These are phyloP conservation scores for Drosophila pallidifrons DNA, from an alignment of 1,140 invertebrate genomes.

Conservation along the genomic window DNA sequence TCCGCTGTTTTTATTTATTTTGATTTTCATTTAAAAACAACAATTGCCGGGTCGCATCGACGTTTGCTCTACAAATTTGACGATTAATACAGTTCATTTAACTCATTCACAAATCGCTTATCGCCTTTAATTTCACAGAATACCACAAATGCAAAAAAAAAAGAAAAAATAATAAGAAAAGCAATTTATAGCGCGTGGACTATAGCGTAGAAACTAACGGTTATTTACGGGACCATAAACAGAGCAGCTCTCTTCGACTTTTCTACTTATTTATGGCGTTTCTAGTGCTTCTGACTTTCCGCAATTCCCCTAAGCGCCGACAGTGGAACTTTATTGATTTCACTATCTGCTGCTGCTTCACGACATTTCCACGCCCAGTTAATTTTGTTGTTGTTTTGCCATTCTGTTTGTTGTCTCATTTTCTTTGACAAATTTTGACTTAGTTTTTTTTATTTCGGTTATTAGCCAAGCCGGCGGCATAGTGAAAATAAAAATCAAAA, in stretches of 20 bases:
- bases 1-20: conserved; percentile 5
- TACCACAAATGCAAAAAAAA: background rate
- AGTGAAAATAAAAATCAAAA: conserved; percentile 49
- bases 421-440: conserved; percentile 43
- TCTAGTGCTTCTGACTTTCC: conserved; percentile 49
- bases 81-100: conserved; percentile 19
- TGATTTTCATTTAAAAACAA: background rate
- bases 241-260: conserved; percentile 9
- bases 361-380: conserved; percentile 9
- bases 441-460: conserved; percentile 60
- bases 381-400: conserved; percentile 12
- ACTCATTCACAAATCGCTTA: conserved; percentile 32
- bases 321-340: conserved; percentile 51
- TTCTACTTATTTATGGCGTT: conserved; percentile 45
- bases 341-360: background rate
- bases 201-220: conserved; percentile 18
- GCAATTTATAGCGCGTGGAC: conserved; percentile 14
- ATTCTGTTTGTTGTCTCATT: conserved; percentile 18
- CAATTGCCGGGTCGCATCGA: conserved; percentile 4
- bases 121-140: conserved; percentile 2
- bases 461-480: conserved; percentile 63
- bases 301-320: conserved; percentile 17
- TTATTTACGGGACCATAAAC: conserved; percentile 42
- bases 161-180: background rate
- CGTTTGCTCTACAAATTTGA: conserved; percentile 4